These are phyloP conservation scores for Saxicola maurus DNA, from an alignment of 2,797 vertebrate species.

Conservation along the genomic window DNA sequence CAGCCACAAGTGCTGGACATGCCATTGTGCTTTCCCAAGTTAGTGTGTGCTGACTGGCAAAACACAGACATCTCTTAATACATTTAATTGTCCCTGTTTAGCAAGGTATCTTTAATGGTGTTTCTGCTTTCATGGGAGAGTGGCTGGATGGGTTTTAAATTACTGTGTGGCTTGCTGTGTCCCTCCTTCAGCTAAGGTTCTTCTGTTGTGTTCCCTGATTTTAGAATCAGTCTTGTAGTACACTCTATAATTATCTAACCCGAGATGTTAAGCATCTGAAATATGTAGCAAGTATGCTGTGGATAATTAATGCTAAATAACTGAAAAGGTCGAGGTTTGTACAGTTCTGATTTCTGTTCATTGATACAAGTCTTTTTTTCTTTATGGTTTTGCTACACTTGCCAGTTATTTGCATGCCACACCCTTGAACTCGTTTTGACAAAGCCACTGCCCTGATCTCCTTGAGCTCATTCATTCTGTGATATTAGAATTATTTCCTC, in stretches of 20 bases:
- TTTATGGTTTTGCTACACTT: background rate
- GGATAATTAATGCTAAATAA: background rate
- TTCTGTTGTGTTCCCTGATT: background rate
- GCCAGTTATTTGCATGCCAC: background rate
- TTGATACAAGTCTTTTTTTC: background rate
- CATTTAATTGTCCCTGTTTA: background rate
- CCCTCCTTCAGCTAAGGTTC: background rate
- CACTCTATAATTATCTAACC: background rate
- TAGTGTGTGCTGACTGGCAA: background rate
- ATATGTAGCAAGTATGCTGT: background rate
- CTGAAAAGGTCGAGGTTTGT: background rate
- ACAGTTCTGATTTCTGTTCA: background rate
- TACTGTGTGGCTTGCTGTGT: background rate
- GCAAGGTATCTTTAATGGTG: background rate
- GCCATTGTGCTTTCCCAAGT: background rate
- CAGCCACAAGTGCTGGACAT: rapidly evolving
- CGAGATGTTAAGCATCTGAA: background rate
- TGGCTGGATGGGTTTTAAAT: background rate
- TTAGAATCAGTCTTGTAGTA: background rate
- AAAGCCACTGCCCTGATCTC: background rate
- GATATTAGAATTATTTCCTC: background rate
- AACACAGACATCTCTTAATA: background rate
- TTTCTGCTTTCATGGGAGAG: background rate
- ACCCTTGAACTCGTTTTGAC: background rate
- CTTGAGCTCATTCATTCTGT: background rate